phyloP scores from a whole-genome alignment of 2,888 invertebrate species.

The Cephalotes varians region DNA sequence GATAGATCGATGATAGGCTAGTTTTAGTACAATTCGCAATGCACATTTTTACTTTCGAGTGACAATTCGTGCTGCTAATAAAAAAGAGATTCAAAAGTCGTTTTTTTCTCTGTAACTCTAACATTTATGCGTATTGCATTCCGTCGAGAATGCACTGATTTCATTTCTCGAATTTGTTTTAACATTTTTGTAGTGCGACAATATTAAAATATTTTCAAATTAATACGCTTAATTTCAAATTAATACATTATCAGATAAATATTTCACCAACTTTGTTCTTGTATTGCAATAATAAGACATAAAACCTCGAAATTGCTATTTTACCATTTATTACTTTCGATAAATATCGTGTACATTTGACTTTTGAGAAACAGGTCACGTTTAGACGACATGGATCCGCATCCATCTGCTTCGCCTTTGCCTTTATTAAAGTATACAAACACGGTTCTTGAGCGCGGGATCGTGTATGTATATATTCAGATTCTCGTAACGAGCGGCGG shows the following conservation, averaged over 20 bases:
- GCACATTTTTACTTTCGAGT: not conserved
- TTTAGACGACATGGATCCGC: not conserved
- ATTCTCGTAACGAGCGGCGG: slow-evolving; percentile 10
- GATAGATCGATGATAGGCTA: slow-evolving; percentile 5
- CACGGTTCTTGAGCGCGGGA: slow-evolving; percentile 2
- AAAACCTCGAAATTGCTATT: not conserved
- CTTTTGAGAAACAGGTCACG: not conserved
- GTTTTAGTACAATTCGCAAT: not conserved
- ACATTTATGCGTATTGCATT: not conserved
- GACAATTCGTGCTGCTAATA: not conserved
- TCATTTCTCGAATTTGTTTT: not conserved
- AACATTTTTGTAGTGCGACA: not conserved
- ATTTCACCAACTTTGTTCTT: not conserved
- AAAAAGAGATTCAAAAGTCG: not conserved
- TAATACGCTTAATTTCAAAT: not conserved
- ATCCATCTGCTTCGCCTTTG: not conserved
- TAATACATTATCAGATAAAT: not conserved
- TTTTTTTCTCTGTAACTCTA: not conserved
- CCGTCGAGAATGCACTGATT: not conserved
- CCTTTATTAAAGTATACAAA: not conserved
- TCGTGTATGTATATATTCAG: slow-evolving; percentile 16
- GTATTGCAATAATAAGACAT: not conserved
- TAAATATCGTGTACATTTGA: not conserved
- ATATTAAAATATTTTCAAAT: not conserved
- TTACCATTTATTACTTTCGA: not conserved